Percentiles rank a stretch among this genome's conserved stretches.
Evolutionary conservation across 1,140 invertebrate genomes (phyloP).

Genomic region (Eueides isabella): DNA sequence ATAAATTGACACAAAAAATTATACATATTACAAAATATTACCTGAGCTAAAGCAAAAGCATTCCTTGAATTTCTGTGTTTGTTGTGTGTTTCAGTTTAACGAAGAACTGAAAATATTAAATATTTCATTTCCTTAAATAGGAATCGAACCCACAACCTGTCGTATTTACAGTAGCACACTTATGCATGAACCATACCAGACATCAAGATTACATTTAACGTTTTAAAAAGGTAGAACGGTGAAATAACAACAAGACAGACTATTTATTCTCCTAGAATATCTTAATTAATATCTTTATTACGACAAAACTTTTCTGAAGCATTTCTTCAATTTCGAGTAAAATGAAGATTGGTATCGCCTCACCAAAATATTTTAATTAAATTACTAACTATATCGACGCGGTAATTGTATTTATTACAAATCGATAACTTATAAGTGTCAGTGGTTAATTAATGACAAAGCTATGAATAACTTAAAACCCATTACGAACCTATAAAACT

Average conservation of each 20-base stretch:
- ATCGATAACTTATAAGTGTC: conserved; percentile 5
- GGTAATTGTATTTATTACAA: conserved; percentile 6
- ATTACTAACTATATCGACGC: neutral
- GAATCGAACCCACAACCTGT: too few relatives aligned
- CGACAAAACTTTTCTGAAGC: neutral
- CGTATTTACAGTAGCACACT: too few relatives aligned
- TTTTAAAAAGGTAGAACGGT: too few relatives aligned
- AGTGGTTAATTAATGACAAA: conserved; percentile 6
- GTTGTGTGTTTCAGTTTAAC: too few relatives aligned
- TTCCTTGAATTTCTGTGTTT: too few relatives aligned
- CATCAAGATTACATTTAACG: too few relatives aligned
- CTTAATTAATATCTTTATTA: neutral
- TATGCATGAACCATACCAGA: too few relatives aligned
- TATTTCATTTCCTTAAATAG: too few relatives aligned
- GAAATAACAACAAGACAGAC: neutral
- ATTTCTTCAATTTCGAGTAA: neutral
- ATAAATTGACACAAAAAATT: too few relatives aligned
- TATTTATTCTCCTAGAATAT: neutral
- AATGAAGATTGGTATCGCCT: neutral
- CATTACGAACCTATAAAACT: neutral
- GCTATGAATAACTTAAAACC: conserved; percentile 8
- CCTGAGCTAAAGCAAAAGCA: too few relatives aligned
- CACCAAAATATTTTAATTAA: neutral
- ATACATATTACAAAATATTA: too few relatives aligned
- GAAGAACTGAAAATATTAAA: too few relatives aligned